Evolutionary conservation across 2,113 vertebrate species (phyloP).

Genomic region (Myotis davidii): DNA sequence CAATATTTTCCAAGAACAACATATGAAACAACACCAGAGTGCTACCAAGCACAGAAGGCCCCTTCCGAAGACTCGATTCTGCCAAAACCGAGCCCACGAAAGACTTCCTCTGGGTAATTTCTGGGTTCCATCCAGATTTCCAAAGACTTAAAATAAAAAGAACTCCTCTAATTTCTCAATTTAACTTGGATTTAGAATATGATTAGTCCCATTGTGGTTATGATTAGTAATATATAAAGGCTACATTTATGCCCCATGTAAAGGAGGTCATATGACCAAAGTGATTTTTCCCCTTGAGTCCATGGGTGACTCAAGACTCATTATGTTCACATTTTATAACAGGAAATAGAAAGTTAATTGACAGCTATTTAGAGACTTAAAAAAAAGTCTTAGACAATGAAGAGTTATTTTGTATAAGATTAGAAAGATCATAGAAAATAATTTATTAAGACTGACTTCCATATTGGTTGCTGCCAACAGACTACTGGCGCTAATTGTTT

Average conservation of each 20-base stretch:
- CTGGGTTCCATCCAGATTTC: slow-evolving; percentile 52
- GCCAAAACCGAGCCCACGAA: slow-evolving; percentile 48
- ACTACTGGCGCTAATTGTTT: slow-evolving; percentile 75
- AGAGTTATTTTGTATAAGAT: slow-evolving; percentile 83
- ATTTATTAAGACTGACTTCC: slow-evolving; percentile 86
- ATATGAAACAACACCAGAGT: background rate
- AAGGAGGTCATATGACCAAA: slow-evolving; percentile 73
- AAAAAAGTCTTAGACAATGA: slow-evolving; percentile 81
- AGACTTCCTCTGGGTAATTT: slow-evolving; percentile 42
- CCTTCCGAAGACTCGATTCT: background rate
- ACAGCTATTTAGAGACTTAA: slow-evolving; percentile 84
- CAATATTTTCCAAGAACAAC: slow-evolving; percentile 43
- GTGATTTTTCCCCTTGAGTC: slow-evolving; percentile 78
- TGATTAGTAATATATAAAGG: slow-evolving; percentile 67
- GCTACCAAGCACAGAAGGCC: background rate
- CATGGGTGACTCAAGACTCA: slow-evolving; percentile 77
- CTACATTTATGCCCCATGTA: slow-evolving; percentile 82
- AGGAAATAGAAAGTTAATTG: slow-evolving; percentile 89
- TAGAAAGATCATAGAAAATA: slow-evolving; percentile 85
- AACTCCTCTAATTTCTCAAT: slow-evolving; percentile 62
- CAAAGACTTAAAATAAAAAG: slow-evolving; percentile 67
- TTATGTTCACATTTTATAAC: slow-evolving; percentile 85
- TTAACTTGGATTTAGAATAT: slow-evolving; percentile 71
- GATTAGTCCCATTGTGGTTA: slow-evolving; percentile 68
- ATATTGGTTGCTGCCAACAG: slow-evolving; percentile 79